Conservation (phyloP, 2,888 invertebrate species). For the Trypoxylon attenuatum region DNA sequence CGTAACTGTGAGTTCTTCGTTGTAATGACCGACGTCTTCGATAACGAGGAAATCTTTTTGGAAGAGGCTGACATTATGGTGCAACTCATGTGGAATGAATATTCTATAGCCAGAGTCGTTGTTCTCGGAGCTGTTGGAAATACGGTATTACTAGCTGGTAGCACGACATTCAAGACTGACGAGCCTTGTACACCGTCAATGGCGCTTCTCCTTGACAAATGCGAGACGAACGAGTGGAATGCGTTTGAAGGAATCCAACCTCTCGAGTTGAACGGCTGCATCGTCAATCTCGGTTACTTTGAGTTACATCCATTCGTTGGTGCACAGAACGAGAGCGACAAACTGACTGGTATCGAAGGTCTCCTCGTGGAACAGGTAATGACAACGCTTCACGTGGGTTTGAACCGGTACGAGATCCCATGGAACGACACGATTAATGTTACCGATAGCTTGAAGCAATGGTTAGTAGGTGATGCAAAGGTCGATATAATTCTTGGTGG, state of each 20-base stretch:
- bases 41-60: slow-evolving; percentile 45
- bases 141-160: slow-evolving; percentile 44
- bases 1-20: slow-evolving; percentile 48
- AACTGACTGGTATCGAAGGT: slow-evolving; percentile 31
- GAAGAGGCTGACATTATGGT: slow-evolving; percentile 35
- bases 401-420: slow-evolving; percentile 7
- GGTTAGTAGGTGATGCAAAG: not conserved
- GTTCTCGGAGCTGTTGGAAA: slow-evolving; percentile 44
- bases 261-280: slow-evolving; percentile 35
- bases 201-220: slow-evolving; percentile 46
- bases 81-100: slow-evolving; percentile 40
- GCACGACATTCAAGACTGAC: slow-evolving; percentile 31
- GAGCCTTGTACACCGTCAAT: slow-evolving; percentile 34
- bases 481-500: slow-evolving; percentile 58
- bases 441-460: not conserved
- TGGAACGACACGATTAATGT: too few relatives aligned
- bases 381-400: not conserved
- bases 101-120: slow-evolving; percentile 38
- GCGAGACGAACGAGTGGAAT: slow-evolving; percentile 25
- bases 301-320: slow-evolving; percentile 46
- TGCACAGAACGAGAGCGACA: not conserved
- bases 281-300: slow-evolving; percentile 47
- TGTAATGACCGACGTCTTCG: slow-evolving; percentile 35
- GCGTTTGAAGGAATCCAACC: not conserved
- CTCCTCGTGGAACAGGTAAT: slow-evolving; percentile 23